phyloP scores from a whole-genome alignment of 2,888 invertebrate genomes.

The Ormyrus labotus region DNA sequence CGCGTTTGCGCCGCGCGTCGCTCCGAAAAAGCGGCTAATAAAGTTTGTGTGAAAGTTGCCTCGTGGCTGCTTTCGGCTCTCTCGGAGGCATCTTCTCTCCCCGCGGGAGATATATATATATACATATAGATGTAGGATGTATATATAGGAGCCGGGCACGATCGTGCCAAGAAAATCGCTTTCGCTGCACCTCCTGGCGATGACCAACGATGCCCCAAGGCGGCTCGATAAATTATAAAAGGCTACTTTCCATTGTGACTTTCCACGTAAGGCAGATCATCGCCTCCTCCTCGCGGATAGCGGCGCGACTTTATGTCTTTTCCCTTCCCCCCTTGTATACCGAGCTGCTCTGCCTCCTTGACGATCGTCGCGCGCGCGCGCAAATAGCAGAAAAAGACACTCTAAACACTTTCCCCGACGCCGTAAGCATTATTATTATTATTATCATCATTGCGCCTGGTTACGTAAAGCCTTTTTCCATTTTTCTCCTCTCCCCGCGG shows the following conservation, averaged over 20 bases:
- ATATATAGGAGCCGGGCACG: slow-evolving; percentile 36
- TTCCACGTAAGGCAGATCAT: slow-evolving; percentile 37
- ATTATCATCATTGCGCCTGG: not conserved
- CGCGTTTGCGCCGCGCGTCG: not conserved
- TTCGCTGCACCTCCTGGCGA: slow-evolving; percentile 61
- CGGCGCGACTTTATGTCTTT: not conserved
- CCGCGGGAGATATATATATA: too few species aligned
- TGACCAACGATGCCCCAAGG: slow-evolving; percentile 62
- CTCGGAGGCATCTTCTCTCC: slow-evolving; percentile 49
- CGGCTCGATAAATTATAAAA: slow-evolving; percentile 52
- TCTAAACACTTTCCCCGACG: slow-evolving; percentile 23
- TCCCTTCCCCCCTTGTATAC: not conserved
- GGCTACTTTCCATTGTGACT: slow-evolving; percentile 57
- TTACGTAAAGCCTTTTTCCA: slow-evolving; percentile 38
- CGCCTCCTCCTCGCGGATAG: slow-evolving; percentile 3
- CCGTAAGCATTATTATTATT: not conserved
- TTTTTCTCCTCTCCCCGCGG: not conserved
- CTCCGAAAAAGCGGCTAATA: slow-evolving; percentile 33
- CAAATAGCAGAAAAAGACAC: not conserved
- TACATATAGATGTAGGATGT: not conserved
- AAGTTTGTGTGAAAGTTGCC: slow-evolving; percentile 68
- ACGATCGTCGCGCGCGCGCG: too few species aligned
- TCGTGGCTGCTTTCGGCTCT: slow-evolving; percentile 57
- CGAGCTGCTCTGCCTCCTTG: too few species aligned
- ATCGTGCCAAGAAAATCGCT: slow-evolving; percentile 62